Percentiles rank a stretch among this genome's conserved stretches.
These are phyloP conservation scores for Pardosa pseudoannulata DNA, from an alignment of 2,888 invertebrate species.

Conservation along the genomic window DNA sequence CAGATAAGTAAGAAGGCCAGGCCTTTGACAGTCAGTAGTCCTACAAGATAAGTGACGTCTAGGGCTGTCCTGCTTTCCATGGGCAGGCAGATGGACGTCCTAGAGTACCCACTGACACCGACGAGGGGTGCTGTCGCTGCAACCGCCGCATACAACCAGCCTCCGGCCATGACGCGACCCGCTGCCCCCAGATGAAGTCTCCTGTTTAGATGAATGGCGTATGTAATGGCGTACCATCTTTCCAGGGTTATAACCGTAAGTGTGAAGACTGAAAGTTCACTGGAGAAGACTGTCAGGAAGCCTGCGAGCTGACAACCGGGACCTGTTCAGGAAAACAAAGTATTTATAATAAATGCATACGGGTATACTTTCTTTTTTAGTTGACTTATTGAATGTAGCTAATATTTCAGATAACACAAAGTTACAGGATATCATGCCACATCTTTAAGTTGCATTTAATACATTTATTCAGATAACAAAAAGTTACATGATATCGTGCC, in stretches of 20 bases:
- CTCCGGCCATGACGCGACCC: slow-evolving; percentile 85
- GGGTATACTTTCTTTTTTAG: too few relatives aligned
- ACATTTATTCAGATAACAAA: too few relatives aligned
- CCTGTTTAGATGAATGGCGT: slow-evolving; percentile 89
- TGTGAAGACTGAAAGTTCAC: slow-evolving; percentile 91
- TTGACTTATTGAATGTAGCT: too few relatives aligned
- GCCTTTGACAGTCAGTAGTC: slow-evolving; percentile 86
- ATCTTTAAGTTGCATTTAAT: too few relatives aligned
- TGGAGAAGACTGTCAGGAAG: slow-evolving; percentile 91
- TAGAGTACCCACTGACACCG: slow-evolving; percentile 91
- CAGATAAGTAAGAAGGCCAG: slow-evolving; percentile 89
- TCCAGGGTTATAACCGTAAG: slow-evolving; percentile 91
- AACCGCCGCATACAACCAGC: slow-evolving; percentile 87
- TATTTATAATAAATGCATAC: too few relatives aligned
- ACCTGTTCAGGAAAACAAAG: slow-evolving; percentile 46
- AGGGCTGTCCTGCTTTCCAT: slow-evolving; percentile 85
- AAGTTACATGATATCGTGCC: too few relatives aligned
- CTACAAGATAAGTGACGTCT: slow-evolving; percentile 86
- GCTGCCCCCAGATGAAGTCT: slow-evolving; percentile 86
- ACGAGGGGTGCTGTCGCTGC: slow-evolving; percentile 85
- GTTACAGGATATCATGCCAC: too few relatives aligned
- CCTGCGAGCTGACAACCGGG: slow-evolving; percentile 91
- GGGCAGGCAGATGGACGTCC: slow-evolving; percentile 92
- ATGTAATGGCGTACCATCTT: slow-evolving; percentile 85
- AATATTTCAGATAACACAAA: too few relatives aligned